Evolutionary conservation across 2,113 vertebrate species (phyloP), one percentile per base, ranked within the genome.

Genomic region (Astur gentilis): DNA sequence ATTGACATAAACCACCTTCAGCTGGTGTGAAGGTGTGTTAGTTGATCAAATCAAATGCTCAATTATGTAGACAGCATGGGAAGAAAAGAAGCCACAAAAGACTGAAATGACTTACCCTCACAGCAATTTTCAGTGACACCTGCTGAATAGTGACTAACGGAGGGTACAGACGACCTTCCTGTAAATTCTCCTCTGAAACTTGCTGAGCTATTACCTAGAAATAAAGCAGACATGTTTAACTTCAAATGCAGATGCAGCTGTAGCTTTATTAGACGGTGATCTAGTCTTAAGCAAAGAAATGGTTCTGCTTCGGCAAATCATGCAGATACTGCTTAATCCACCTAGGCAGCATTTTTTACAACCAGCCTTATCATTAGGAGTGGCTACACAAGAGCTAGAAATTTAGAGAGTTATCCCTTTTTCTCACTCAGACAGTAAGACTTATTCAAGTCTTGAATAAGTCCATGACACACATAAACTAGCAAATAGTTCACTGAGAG

Each of bases 121-220:
- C 98, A n/a, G 99, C 99, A 22, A 99, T 98, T 95, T 98, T 99
- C 93, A 99, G 83, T 1, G 99, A 99, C 64, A 99, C 99, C 0
- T 99, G 97, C 92, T 95, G 98, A 95, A 99, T 99, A 61, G 96
- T 98, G 95, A 95, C 97, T 97, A 99, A 98, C 5, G 99, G 99
- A 95, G 99, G 99, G 90, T 99, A 99, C 55, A 99, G 98, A 76
- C 99, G 98, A 78, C 99, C 99, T 81, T 99, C 99, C 47, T 98
- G 91, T 60, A 99, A 97, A 96, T 99, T 97, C 78, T 99, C 95
- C 50, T 99, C 98, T 18, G 98, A 99, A 87, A 99, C 99, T 97
- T 99, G 96, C 52, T 98, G 94, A 70, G 99, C 98, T 94, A 99
- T 99, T 79, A 99, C 96, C 99, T 99, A 93, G 66, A 94, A 96